Base-by-base conservation (phyloP, 1,140 invertebrate species). In the Aphis gossypii region DNA sequence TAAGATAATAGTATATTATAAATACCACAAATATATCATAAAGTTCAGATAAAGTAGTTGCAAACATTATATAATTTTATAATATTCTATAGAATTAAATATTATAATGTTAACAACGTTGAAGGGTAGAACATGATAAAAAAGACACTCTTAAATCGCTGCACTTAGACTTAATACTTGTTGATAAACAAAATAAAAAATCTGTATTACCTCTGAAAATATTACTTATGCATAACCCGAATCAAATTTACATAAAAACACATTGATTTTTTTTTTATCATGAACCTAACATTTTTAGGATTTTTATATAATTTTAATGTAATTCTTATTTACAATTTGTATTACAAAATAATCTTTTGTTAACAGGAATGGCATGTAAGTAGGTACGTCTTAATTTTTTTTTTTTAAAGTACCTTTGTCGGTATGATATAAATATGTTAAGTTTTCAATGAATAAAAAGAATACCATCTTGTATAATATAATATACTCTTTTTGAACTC, bases 181-280 rank as follows among this genome's bases (percentile, higher is more conserved):
- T n/a, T 76, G 60, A 76, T n/a, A 76, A 76, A 76, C 11, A 76
- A n/a, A 76, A 76, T 46, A n/a, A 76, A 76, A 76, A 76, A 76
- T 76, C 1, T 76, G 60, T 76, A n/a, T 76, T n/a, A 76, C 4
- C 60, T 76, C 30, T 4, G 60, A 76, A 68, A n/a, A 76, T 76
- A 76, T n/a, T 76, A n/a, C 60, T 76, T 14, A n/a, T 0, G 11
- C 30, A 76, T 76, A n/a, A 76, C 30, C 5, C 14, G 14, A 14
- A n/a, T 18, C 30, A 18, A 76, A n/a, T 76, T n/a, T n/a, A 76
- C 60, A n/a, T 76, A 76, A 76, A 76, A n/a, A 76, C n/a, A n/a
- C 5, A 18, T 25, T 68, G 14, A n/a, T 76, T 25, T 11, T 46
- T 1, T 68, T 20, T 68, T 76, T n/a, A n/a, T 76, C 30, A 0